Base-by-base conservation (phyloP, 2,888 invertebrate genomes). In the Leptinotarsa juncta region DNA sequence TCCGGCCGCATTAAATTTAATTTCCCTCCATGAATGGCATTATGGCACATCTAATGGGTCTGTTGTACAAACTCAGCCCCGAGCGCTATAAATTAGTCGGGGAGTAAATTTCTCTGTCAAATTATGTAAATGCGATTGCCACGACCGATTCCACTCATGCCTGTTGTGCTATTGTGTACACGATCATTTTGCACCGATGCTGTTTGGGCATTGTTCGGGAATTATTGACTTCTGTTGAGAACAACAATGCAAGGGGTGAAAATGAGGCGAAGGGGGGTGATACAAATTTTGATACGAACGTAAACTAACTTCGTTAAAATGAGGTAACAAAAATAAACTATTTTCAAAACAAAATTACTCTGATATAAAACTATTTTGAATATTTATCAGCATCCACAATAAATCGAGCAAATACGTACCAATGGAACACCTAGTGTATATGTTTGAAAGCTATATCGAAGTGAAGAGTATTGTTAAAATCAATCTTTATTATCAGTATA, bases 31-130 rank as follows among this genome's bases (percentile, higher is more conserved):
- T 83, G 83, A 81, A 80, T 83, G 81, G 84, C 85, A 85, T 86
- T 85, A 85, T 83, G 83, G 83, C 84, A 82, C 26, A 85, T 85
- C 85, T 84, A 85, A 84, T 83, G 82, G 83, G 83, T 78, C 82
- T 83, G 84, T 84, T 85, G 83, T 86, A 85, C 84, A 85, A 86
- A 86, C 85, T 85, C 85, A 86, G 86, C 86, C 86, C 83, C 84
- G 83, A 85, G 85, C 84, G 84, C 84, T 84, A 85, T 86, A 87
- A 86, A 87, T 87, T 86, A 87, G 85, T 86, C 84, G 84, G 85
- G 86, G 86, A 87, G 87, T 87, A 87, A 87, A 86, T 87, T 87
- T 87, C 87, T 85, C 84, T 86, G 87, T 87, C 86, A 84, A 87
- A 87, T 87, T 87, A 87, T 87, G 87, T 82, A 87, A 87, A 87